These are phyloP conservation scores for Phyllotis vaccarum DNA, from an alignment of 2,797 vertebrate species.

Conservation along the genomic window DNA sequence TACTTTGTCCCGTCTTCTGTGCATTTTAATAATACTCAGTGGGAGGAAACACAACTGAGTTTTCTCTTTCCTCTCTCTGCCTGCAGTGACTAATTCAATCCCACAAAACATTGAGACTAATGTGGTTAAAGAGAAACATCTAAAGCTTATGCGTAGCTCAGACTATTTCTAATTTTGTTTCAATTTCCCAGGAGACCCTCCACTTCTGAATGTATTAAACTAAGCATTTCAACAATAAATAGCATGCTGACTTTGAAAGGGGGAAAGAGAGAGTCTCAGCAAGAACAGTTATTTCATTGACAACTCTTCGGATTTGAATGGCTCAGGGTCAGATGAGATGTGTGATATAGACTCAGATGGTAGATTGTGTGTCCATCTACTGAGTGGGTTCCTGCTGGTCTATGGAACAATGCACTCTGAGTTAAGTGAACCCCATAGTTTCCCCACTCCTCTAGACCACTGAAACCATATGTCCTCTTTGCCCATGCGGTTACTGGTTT, in stretches of 20 bases:
- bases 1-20: neutral
- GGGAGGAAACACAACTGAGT: conserved; percentile 45
- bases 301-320: neutral
- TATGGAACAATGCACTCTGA: neutral
- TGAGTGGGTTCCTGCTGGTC: neutral
- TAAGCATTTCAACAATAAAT: conserved; percentile 38
- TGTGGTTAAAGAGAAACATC: conserved; percentile 59
- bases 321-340: neutral
- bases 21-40: conserved; percentile 66
- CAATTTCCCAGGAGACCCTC: conserved; percentile 59
- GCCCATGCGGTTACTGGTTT: neutral
- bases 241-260: neutral
- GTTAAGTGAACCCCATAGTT: neutral
- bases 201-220: conserved; percentile 67
- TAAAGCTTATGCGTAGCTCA: conserved; percentile 58
- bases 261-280: neutral
- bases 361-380: neutral
- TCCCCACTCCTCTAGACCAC: neutral
- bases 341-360: neutral
- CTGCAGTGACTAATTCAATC: conserved; percentile 57
- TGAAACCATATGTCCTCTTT: neutral
- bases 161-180: conserved; percentile 74
- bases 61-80: conserved; percentile 37
- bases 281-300: neutral
- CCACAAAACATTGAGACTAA: conserved; percentile 51